Conservation (phyloP, 2,113 vertebrate species). For the Daubentonia madagascariensis region DNA sequence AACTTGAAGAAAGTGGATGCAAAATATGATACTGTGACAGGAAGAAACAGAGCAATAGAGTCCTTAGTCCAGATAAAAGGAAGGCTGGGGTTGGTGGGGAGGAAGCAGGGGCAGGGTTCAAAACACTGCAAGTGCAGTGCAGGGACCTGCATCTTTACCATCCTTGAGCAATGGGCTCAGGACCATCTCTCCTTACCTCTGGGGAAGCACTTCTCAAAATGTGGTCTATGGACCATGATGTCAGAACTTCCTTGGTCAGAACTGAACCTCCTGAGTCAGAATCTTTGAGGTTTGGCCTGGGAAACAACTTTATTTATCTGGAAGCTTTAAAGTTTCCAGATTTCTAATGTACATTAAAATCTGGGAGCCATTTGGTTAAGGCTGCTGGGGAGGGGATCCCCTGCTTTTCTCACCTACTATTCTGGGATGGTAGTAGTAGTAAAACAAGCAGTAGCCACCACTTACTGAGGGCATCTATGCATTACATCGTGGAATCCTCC, state of each 20-base stretch:
- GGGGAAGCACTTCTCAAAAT: not conserved
- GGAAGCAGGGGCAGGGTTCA: not conserved
- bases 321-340: not conserved
- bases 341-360: not conserved
- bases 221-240: fast-evolving
- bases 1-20: not conserved
- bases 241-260: fast-evolving
- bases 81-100: fast-evolving
- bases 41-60: fast-evolving
- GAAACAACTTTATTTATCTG: not conserved
- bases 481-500: fast-evolving
- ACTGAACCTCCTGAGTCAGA: not conserved
- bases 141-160: no score
- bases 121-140: fast-evolving
- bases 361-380: not conserved
- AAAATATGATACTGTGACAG: not conserved
- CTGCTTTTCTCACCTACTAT: not conserved
- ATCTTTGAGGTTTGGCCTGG: not conserved
- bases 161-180: fast-evolving
- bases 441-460: not conserved
- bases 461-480: not conserved
- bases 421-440: not conserved
- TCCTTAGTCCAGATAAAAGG: no score
- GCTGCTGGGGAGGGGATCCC: not conserved
- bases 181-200: not conserved